Evolutionary conservation across 2,888 invertebrate genomes (phyloP), one percentile per base, ranked within the genome.

Genomic region (Rotaria sp.): DNA sequence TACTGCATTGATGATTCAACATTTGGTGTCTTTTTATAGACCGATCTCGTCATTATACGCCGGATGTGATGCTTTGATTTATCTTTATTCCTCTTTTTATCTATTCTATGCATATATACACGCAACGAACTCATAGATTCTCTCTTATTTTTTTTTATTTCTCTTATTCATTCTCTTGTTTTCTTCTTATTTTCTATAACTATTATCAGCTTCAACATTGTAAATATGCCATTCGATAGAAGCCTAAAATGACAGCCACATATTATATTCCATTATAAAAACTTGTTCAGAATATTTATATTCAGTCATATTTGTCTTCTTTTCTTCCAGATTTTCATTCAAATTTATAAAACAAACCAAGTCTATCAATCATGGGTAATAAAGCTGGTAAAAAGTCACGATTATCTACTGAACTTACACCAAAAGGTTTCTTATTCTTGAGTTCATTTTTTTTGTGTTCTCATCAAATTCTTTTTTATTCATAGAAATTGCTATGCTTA

Each of bases 401-500:
- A n/a, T 21, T 45, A 45, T 80, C 80, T 11, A 45, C 45, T 45
- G 80, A 80, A 80, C 45, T 80, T 45, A 35, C 80, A n/a, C 13
- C 26, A 26, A 80, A 45, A 45, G 67, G 67, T 67, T 21, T 0
- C 4, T 21, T 24, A 38, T 35, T 18, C 2, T 30, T 30, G 13
- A 5, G 15, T 67, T 38, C 21, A 30, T 35, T 18, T 18, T 35
- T 67, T 1, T 52, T 24, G 8, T 5, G 5, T 35, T 30, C 5
- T 67, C 2, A 67, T 18, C 35, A 15, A 18, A 30, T 30, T 67
- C 11, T n/a, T 67, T 67, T 15, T 67, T 2, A 13, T n/a, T 13
- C 1, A 59, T 67, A 67, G 80, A 80, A 80, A 80, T 80, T 45
- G 21, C 26, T n/a, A 80, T 80, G 80, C 45, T 80, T 26, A 80